phyloP scores from a whole-genome alignment of 2,113 vertebrate genomes.

The Irena cyanogastra region DNA sequence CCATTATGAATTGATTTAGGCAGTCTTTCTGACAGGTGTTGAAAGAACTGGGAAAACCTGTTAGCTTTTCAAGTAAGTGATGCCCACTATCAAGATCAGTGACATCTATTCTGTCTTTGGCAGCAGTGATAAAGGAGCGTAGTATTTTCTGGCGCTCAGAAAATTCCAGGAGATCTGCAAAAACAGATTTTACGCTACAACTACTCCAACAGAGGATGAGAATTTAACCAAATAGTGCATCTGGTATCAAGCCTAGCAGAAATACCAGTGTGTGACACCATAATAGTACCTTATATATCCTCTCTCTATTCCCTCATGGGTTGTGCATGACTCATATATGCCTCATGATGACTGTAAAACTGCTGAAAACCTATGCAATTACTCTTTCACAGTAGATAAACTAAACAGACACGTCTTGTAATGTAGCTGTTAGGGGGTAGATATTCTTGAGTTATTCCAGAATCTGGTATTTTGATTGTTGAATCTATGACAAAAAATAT shows the following conservation, averaged over 20 bases:
- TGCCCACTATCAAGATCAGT: conserved; percentile 3
- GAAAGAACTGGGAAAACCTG: background rate
- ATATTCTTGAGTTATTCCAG: background rate
- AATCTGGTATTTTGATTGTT: background rate
- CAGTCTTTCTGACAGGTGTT: background rate
- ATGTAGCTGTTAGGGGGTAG: background rate
- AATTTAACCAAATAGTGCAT: background rate
- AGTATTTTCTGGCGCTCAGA: background rate
- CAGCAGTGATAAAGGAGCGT: background rate
- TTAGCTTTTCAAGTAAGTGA: background rate
- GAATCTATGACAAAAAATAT: background rate
- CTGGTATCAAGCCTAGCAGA: background rate
- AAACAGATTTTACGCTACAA: background rate
- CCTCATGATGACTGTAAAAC: background rate
- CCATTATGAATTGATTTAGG: background rate
- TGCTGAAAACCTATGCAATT: background rate
- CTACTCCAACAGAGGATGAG: background rate
- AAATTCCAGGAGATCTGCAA: background rate
- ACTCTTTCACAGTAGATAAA: background rate
- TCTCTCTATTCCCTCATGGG: background rate
- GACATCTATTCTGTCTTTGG: conserved; percentile 1
- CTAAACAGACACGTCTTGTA: background rate
- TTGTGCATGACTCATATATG: background rate
- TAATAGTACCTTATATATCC: background rate
- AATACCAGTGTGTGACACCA: background rate